phyloP scores from a whole-genome alignment of 2,888 invertebrate species.

The Cryptosula pallasiana region DNA sequence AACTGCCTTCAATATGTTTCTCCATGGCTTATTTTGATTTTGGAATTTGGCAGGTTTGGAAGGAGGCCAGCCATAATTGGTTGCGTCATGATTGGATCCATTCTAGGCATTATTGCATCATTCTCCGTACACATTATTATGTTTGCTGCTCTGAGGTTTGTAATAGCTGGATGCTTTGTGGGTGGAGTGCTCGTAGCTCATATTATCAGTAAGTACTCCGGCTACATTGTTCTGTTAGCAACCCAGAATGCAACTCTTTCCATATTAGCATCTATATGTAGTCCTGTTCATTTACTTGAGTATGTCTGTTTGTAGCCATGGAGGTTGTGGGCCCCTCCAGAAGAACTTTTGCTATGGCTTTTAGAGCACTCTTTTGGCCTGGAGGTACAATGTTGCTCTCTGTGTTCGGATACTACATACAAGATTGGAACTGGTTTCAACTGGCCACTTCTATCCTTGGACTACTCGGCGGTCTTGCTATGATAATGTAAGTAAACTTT shows the following conservation, averaged over 20 bases:
- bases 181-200: neutral
- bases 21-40: no score
- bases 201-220: constrained; percentile 22
- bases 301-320: neutral
- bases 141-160: constrained; percentile 20
- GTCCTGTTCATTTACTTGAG: no score
- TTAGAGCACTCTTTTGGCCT: neutral
- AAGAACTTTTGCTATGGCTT: neutral
- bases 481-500: neutral
- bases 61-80: neutral
- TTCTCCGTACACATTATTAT: neutral
- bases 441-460: neutral
- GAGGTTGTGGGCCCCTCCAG: neutral
- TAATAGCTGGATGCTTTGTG: neutral
- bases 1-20: no score
- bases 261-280: no score
- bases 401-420: neutral
- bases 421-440: constrained; percentile 21
- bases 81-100: neutral
- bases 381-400: constrained; percentile 1
- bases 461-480: neutral
- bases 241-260: no score
- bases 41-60: neutral
- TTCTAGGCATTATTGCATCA: neutral
- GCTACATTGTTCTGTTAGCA: no score